These are phyloP conservation scores for Colinus virginianus DNA, from an alignment of 2,113 vertebrate species.

Conservation along the genomic window DNA sequence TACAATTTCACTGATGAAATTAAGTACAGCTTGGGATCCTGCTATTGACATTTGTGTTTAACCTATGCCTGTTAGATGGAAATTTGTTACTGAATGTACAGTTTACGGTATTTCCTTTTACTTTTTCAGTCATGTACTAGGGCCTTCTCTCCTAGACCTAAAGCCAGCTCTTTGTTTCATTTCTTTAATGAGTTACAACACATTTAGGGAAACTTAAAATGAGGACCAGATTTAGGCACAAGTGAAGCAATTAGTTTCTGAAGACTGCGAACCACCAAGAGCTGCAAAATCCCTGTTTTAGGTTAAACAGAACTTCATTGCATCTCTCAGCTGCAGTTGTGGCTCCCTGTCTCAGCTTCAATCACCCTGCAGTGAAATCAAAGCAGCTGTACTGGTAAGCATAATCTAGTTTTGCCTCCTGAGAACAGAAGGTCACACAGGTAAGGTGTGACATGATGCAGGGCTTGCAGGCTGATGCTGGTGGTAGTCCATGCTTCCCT, in stretches of 20 bases:
- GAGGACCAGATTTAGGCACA: background rate
- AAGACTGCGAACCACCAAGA: background rate
- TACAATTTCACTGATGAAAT: conserved; percentile 6
- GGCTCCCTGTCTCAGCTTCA: background rate
- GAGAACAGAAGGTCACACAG: background rate
- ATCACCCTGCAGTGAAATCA: background rate
- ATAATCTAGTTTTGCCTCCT: background rate
- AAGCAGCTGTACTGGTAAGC: background rate
- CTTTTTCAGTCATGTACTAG: background rate
- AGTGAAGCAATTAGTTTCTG: background rate
- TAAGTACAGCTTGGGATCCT: background rate
- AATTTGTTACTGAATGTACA: background rate
- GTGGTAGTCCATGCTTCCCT: fast-evolving
- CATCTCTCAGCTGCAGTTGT: background rate
- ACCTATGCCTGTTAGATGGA: background rate
- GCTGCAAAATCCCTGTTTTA: background rate
- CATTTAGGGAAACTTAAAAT: background rate
- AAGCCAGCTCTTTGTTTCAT: background rate
- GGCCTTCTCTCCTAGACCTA: background rate
- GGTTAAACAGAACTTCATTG: background rate
- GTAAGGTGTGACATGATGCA: fast-evolving
- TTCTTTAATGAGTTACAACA: background rate
- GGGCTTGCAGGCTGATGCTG: background rate
- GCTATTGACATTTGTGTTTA: conserved; percentile 51
- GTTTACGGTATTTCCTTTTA: conserved; percentile 1